Conservation (phyloP, 2,888 invertebrate species). For the Sabellastarte sp. region DNA sequence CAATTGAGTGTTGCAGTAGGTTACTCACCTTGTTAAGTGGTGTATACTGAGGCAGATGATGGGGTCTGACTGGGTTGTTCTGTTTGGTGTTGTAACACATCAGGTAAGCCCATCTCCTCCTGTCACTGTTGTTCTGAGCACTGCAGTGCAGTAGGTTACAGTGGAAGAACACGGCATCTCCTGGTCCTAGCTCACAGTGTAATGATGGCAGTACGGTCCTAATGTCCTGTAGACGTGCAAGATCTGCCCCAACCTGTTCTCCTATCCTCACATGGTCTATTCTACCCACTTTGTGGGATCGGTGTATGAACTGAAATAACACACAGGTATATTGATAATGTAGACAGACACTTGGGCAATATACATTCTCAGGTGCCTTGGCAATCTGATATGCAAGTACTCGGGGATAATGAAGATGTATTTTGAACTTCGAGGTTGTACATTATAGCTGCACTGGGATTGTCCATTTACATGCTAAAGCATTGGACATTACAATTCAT, state of each 20-base stretch:
- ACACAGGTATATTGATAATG: no score
- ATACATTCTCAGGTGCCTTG: no score
- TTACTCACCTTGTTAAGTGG: slow-evolving; percentile 8
- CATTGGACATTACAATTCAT: no score
- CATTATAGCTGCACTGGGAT: no score
- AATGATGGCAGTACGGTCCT: slow-evolving; percentile 6
- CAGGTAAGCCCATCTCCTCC: slow-evolving; percentile 16
- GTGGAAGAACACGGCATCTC: slow-evolving; percentile 23
- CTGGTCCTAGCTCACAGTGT: slow-evolving; percentile 10
- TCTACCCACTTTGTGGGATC: slow-evolving; percentile 22
- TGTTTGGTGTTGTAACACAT: slow-evolving; percentile 17
- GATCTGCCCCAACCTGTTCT: slow-evolving; percentile 23
- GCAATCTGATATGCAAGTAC: no score
- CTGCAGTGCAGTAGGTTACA: slow-evolving; percentile 19
- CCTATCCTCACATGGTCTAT: slow-evolving; percentile 21
- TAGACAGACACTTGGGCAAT: no score
- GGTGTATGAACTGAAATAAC: slow-evolving; percentile 14
- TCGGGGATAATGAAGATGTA: no score
- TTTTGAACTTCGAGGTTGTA: no score
- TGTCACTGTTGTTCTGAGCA: slow-evolving; percentile 15
- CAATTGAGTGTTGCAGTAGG: not conserved
- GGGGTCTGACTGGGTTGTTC: slow-evolving; percentile 14
- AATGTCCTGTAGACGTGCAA: slow-evolving; percentile 17
- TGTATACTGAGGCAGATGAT: slow-evolving; percentile 18
- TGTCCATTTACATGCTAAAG: no score